Percentiles rank a stretch among this genome's conserved stretches.
Conservation (phyloP, 2,888 invertebrate species). For the Tipula unca region DNA sequence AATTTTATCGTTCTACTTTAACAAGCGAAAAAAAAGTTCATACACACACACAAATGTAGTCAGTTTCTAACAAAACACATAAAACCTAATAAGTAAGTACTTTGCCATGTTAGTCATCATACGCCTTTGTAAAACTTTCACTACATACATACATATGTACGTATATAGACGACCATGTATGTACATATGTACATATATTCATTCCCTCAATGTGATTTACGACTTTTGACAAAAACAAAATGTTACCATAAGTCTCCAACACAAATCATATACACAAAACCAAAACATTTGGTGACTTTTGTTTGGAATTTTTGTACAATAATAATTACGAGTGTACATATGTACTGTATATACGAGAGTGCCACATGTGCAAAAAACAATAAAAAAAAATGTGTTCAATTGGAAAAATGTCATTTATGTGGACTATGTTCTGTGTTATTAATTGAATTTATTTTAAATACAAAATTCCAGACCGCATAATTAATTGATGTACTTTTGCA, state of each 20-base stretch:
- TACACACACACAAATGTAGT: not conserved
- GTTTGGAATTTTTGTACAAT: not conserved
- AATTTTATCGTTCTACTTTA: not conserved
- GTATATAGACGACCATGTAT: not conserved
- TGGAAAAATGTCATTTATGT: not conserved
- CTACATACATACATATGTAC: not conserved
- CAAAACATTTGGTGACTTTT: not conserved
- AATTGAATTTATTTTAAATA: not conserved
- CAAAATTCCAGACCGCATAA: not conserved
- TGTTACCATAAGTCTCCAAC: not conserved
- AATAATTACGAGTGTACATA: not conserved
- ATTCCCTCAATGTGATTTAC: not conserved
- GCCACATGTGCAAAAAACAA: not conserved
- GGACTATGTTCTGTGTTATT: not conserved
- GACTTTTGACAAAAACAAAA: not conserved
- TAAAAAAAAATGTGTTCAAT: too few species aligned
- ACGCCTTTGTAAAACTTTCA: not conserved
- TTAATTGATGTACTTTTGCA: not conserved
- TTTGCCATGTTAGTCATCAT: not conserved
- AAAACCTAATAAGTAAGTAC: not conserved
- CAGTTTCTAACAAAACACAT: not conserved
- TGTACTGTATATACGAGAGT: not conserved
- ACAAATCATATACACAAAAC: not conserved
- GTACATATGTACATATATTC: not conserved
- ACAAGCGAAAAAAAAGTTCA: not conserved